Percentiles rank a stretch among this genome's conserved stretches.
Evolutionary conservation across 1,140 invertebrate species (phyloP).

Genomic region (Lucilia sericata): DNA sequence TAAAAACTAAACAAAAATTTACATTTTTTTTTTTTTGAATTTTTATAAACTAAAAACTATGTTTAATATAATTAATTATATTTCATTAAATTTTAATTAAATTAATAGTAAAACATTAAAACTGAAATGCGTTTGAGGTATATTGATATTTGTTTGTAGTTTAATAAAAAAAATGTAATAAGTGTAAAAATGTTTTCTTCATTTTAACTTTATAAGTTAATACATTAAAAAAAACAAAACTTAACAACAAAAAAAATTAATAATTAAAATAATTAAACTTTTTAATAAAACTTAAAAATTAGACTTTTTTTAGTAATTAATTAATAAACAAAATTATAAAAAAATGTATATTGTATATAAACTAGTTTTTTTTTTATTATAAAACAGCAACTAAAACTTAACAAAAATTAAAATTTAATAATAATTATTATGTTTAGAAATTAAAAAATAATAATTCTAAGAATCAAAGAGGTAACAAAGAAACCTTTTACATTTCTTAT

Average conservation of each 20-base stretch:
- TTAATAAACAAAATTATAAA: constrained; percentile 40
- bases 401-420: constrained; percentile 23
- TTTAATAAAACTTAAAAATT: constrained; percentile 19
- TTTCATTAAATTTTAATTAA: constrained; percentile 54
- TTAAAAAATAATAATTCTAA: constrained; percentile 37
- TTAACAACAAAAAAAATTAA: constrained; percentile 43
- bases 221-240: constrained; percentile 48
- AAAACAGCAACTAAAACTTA: constrained; percentile 39
- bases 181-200: constrained; percentile 4
- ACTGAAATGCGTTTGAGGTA: constrained; percentile 68
- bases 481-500: constrained; percentile 14
- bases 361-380: constrained; percentile 4
- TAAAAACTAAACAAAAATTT: constrained; percentile 45
- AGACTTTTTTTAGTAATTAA: neutral
- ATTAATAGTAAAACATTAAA: constrained; percentile 57
- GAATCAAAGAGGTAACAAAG: constrained; percentile 39
- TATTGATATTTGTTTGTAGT: constrained; percentile 68
- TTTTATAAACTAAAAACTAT: constrained; percentile 45
- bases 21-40: constrained; percentile 29
- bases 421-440: constrained; percentile 8
- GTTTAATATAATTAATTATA: constrained; percentile 52
- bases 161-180: constrained; percentile 33
- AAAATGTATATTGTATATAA: constrained; percentile 12
- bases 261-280: constrained; percentile 11
- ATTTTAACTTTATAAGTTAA: constrained; percentile 43